Evolutionary conservation across 2,888 invertebrate genomes (phyloP).

Genomic region (Dasypogon diadema): DNA sequence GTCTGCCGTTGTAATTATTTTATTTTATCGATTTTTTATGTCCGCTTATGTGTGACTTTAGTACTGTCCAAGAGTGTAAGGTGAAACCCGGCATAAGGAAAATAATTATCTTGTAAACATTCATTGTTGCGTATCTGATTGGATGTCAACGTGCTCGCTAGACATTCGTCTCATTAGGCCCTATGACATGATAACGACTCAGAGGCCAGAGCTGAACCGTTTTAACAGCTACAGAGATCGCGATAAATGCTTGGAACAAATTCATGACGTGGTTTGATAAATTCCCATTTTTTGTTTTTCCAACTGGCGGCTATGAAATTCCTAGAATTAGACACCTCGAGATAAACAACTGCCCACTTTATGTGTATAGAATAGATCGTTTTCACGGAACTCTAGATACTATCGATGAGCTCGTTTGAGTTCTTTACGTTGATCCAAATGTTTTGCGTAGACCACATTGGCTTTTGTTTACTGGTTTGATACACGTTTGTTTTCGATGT

Average conservation of each 20-base stretch:
- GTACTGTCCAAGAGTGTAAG: constrained; percentile 35
- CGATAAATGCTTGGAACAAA: constrained; percentile 38
- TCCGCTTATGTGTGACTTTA: constrained; percentile 50
- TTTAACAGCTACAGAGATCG: neutral
- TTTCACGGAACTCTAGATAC: constrained; percentile 1
- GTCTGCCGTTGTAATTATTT: constrained; percentile 52
- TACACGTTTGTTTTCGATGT: neutral
- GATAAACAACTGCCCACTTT: constrained; percentile 22
- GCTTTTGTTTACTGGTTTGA: constrained; percentile 9
- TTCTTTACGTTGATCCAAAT: neutral
- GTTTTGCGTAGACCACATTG: neutral
- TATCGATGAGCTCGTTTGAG: neutral
- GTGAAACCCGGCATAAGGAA: constrained; percentile 33
- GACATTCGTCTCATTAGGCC: constrained; percentile 28
- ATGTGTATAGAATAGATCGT: neutral
- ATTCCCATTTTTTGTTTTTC: constrained; percentile 6
- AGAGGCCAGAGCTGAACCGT: neutral
- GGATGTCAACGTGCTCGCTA: constrained; percentile 40
- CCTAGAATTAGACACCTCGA: constrained; percentile 30
- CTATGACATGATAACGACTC: constrained; percentile 28
- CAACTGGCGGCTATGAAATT: constrained; percentile 17
- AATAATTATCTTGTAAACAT: constrained; percentile 52
- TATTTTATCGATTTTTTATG: constrained; percentile 51
- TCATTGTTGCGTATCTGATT: constrained; percentile 50
- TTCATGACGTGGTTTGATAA: constrained; percentile 27